Evolutionary conservation across 2,888 invertebrate genomes (phyloP).

Genomic region (Dryomyza anilis): DNA sequence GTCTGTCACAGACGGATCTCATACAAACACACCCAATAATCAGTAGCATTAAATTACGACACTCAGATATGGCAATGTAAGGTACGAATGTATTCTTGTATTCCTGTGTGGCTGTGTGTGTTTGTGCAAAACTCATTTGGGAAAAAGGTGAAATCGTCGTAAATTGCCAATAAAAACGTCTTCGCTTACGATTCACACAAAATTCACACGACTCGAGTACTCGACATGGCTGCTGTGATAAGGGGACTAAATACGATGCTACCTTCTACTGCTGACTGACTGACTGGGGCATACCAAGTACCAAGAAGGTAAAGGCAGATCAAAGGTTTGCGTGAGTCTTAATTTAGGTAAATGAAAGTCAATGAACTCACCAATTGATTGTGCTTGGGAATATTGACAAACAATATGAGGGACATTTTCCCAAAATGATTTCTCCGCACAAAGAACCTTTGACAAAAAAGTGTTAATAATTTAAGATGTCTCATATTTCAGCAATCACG

Average conservation of each 20-base stretch:
- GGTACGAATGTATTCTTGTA: neutral
- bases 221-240: neutral
- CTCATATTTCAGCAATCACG: slow-evolving; percentile 9
- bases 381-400: neutral
- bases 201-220: slow-evolving; percentile 13
- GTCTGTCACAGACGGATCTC: neutral
- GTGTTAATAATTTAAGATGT: slow-evolving; percentile 3
- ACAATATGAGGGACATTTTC: neutral
- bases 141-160: slow-evolving; percentile 36
- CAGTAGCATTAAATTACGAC: slow-evolving; percentile 10
- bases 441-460: neutral
- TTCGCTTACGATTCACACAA: slow-evolving; percentile 17
- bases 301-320: neutral
- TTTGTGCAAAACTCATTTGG: slow-evolving; percentile 36
- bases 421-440: neutral
- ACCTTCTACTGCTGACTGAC: no score
- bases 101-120: neutral
- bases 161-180: slow-evolving; percentile 36
- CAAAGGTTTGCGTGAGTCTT: slow-evolving; percentile 1
- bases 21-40: slow-evolving; percentile 8
- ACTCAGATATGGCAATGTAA: neutral
- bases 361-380: neutral
- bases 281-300: no score
- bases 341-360: slow-evolving; percentile 10
- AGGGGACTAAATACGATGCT: neutral